These are phyloP conservation scores for Mormyrus lacerda DNA, from an alignment of 2,113 vertebrate species.

Conservation along the genomic window DNA sequence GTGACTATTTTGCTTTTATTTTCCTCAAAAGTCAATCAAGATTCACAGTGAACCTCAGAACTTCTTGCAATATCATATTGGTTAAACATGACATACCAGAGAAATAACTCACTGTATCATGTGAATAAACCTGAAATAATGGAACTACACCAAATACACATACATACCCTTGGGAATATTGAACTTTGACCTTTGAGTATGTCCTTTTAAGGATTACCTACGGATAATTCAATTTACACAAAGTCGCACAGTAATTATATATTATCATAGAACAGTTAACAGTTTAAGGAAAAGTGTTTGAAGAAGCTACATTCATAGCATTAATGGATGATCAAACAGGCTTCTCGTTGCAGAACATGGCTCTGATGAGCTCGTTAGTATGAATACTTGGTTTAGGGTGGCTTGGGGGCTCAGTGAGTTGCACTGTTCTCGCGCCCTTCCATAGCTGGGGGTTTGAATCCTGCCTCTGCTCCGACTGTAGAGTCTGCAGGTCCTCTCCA, in stretches of 20 bases:
- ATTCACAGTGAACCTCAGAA: constrained; percentile 9
- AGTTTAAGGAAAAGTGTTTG: background rate
- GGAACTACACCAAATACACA: background rate
- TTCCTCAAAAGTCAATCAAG: constrained; percentile 32
- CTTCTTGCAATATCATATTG: background rate
- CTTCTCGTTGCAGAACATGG: background rate
- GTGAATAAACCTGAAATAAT: background rate
- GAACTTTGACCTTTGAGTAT: background rate
- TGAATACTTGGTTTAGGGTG: background rate
- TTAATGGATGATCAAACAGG: background rate
- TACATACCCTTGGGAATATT: background rate
- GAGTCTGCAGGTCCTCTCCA: background rate
- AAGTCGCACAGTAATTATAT: background rate
- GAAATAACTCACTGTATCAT: background rate
- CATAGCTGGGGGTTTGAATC: background rate
- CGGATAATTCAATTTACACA: background rate
- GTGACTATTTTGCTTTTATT: background rate
- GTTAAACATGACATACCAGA: background rate
- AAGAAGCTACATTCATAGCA: background rate
- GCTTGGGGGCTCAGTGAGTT: background rate
- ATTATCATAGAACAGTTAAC: background rate
- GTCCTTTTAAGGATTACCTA: background rate
- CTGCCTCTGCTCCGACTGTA: background rate
- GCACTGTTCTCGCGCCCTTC: background rate
- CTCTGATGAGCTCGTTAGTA: background rate